These are phyloP conservation scores for Microctonus brassicae DNA, from an alignment of 2,888 invertebrate species.

Conservation along the genomic window DNA sequence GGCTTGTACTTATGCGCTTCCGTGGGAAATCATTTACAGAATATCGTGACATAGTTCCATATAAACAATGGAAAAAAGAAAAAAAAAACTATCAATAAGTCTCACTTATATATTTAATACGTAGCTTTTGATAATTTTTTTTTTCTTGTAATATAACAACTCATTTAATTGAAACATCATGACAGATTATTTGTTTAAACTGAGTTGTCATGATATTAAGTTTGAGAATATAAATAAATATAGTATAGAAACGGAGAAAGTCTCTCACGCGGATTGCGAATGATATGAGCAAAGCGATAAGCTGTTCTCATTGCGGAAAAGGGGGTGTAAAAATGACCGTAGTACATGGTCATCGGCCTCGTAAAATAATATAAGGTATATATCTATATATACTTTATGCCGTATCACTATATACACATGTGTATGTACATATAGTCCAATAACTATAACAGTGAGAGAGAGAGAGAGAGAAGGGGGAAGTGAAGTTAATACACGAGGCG, in stretches of 20 bases:
- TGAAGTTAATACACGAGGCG: background rate
- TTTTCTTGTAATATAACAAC: background rate
- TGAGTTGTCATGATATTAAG: background rate
- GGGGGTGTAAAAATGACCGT: conserved; percentile 18
- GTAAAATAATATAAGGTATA: background rate
- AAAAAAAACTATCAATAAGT: background rate
- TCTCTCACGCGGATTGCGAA: conserved; percentile 26
- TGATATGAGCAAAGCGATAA: conserved; percentile 32
- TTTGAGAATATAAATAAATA: conserved; percentile 20
- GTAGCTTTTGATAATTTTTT: no score
- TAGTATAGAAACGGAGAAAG: conserved; percentile 32
- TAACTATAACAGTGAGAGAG: conserved; percentile 11
- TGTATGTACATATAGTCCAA: background rate
- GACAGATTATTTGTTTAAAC: background rate
- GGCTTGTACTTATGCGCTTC: background rate
- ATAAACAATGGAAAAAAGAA: background rate
- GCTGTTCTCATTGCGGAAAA: conserved; percentile 8
- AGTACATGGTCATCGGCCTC: conserved; percentile 37
- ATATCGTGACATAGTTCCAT: background rate
- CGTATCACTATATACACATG: background rate
- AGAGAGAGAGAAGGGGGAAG: conserved; percentile 10
- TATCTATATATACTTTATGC: background rate
- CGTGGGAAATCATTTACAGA: background rate
- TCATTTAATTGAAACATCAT: background rate
- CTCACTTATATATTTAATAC: no score